phyloP scores from a whole-genome alignment of 1,140 invertebrate species.

The Cardiocondyla obscurior region DNA sequence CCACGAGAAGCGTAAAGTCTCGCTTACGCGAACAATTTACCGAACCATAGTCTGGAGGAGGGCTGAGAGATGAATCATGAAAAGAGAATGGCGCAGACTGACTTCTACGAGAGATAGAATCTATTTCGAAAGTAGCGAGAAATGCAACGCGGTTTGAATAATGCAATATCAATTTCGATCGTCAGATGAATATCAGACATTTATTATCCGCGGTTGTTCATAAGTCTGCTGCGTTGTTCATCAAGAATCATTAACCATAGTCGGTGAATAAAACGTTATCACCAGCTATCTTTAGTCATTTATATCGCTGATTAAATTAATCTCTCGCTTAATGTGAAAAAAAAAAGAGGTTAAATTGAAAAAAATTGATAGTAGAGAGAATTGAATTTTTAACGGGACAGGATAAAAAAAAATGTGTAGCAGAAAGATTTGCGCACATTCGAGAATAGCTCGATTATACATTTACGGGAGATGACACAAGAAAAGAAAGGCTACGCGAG shows the following conservation, averaged over 20 bases:
- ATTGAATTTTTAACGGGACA: neutral
- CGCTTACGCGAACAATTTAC: conserved; percentile 45
- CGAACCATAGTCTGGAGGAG: conserved; percentile 1
- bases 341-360: neutral
- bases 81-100: conserved; percentile 23
- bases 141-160: conserved; percentile 18
- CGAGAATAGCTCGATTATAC: conserved; percentile 4
- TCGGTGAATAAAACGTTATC: conserved; percentile 19
- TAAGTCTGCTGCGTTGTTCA: conserved; percentile 18
- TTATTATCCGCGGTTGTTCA: conserved; percentile 19
- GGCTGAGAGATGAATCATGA: conserved; percentile 24
- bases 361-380: neutral
- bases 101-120: conserved; percentile 14
- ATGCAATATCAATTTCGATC: conserved; percentile 43
- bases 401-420: no score
- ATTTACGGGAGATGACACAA: conserved; percentile 1
- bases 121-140: conserved; percentile 37
- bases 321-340: neutral
- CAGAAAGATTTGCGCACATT: conserved; percentile 13
- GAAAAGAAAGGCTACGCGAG: neutral
- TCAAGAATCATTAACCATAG: neutral
- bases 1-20: conserved; percentile 19
- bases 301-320: conserved; percentile 8
- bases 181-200: conserved; percentile 27
- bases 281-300: neutral